Conservation (phyloP, 2,888 invertebrate species). For the Leptarthrus brevirostris region DNA sequence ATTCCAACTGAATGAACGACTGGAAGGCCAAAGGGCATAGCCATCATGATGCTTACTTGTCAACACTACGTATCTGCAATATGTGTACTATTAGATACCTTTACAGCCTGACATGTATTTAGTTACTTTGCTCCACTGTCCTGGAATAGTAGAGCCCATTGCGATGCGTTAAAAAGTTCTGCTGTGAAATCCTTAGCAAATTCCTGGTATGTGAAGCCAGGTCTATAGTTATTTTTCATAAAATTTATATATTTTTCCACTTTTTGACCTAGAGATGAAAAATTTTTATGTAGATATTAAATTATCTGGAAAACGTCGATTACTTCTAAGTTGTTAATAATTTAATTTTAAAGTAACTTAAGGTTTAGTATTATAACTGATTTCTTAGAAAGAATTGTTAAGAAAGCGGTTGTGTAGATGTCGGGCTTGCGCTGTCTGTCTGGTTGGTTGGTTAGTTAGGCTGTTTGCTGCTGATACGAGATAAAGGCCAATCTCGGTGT, state of each 20-base stretch:
- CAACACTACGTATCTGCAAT: constrained; percentile 78
- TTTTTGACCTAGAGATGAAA: not conserved
- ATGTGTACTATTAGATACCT: not conserved
- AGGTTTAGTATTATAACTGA: too few species aligned
- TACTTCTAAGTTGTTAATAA: too few species aligned
- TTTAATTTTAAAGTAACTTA: not conserved
- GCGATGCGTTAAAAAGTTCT: constrained; percentile 85
- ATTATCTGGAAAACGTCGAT: too few species aligned
- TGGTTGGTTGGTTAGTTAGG: too few species aligned
- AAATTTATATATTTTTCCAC: constrained; percentile 70
- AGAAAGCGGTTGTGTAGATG: too few species aligned
- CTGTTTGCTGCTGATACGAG: too few species aligned
- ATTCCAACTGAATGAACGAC: constrained; percentile 86
- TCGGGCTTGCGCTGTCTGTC: too few species aligned
- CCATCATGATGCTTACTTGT: constrained; percentile 93
- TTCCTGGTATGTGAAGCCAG: constrained; percentile 89
- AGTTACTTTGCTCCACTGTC: constrained; percentile 87
- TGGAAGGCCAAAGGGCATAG: constrained; percentile 84
- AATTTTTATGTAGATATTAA: too few species aligned
- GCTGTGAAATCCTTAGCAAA: constrained; percentile 90
- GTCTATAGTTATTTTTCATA: constrained; percentile 85
- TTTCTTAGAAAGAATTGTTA: too few species aligned
- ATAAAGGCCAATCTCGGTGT: too few species aligned
- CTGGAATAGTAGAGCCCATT: constrained; percentile 86
- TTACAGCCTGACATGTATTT: not conserved